Evolutionary conservation across 2,888 invertebrate genomes (phyloP).

Genomic region (Nasonia oneida): DNA sequence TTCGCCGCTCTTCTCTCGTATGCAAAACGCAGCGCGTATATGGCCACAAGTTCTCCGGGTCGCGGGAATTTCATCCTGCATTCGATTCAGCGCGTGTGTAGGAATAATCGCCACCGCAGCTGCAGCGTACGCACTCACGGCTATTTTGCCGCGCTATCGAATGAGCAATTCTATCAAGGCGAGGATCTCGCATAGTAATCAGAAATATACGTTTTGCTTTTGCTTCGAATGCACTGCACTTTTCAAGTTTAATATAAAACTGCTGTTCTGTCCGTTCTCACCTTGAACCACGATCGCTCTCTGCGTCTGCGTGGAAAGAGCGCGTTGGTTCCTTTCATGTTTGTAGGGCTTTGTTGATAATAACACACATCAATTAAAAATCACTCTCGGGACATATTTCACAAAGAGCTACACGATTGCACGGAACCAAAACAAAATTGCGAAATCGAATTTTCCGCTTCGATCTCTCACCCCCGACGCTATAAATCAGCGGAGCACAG

Average conservation of each 20-base stretch:
- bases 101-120: constrained; percentile 61
- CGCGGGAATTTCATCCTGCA: constrained; percentile 64
- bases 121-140: background rate
- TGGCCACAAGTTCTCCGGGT: constrained; percentile 52
- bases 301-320: background rate
- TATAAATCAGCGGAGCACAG: background rate
- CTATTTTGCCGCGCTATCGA: constrained; percentile 10
- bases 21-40: constrained; percentile 38
- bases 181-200: constrained; percentile 32
- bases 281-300: constrained; percentile 14
- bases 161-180: background rate
- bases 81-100: constrained; percentile 54
- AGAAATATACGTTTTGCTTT: background rate
- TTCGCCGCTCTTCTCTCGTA: constrained; percentile 43
- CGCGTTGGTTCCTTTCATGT: background rate
- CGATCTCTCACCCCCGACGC: background rate
- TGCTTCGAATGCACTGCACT: background rate
- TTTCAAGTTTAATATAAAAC: background rate
- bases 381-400: background rate
- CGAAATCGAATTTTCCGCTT: background rate
- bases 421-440: background rate
- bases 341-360: background rate
- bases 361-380: background rate
- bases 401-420: background rate
- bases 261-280: background rate